Conservation (phyloP, 2,888 invertebrate species). For the Syrista parreyssii region DNA sequence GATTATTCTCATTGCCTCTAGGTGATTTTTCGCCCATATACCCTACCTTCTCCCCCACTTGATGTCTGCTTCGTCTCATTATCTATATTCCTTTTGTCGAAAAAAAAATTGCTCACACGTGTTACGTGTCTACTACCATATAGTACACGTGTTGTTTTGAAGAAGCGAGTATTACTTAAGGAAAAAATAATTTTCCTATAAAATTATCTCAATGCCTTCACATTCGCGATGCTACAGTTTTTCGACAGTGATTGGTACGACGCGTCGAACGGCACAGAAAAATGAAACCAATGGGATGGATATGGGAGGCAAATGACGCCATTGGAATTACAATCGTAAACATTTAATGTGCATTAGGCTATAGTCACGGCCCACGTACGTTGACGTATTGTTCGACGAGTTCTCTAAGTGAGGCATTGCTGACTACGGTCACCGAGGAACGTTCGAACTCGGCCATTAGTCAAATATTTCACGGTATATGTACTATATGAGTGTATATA, state of each 20-base stretch:
- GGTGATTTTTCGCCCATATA: neutral
- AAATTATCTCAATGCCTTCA: neutral
- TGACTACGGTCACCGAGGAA: neutral
- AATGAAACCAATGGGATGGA: neutral
- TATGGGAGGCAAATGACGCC: neutral
- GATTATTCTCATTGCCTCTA: neutral
- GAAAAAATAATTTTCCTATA: too few species aligned
- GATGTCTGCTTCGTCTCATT: too few species aligned
- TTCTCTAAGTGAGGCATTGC: neutral
- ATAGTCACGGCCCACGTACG: constrained; percentile 35
- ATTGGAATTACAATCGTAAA: neutral
- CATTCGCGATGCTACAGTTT: neutral
- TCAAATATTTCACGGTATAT: constrained; percentile 32
- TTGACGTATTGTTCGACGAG: constrained; percentile 15
- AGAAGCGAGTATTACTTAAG: too few species aligned
- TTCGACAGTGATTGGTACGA: neutral
- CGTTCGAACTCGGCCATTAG: constrained; percentile 43
- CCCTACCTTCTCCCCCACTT: too few species aligned
- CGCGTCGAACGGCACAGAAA: neutral
- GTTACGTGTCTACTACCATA: too few species aligned
- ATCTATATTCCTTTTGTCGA: too few species aligned
- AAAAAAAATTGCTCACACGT: too few species aligned
- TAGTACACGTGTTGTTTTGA: too few species aligned
- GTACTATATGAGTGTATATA: constrained; percentile 30
- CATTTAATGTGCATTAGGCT: constrained; percentile 40